A percentile compares a stretch with the other conserved stretches of the same genome.
phyloP scores from a whole-genome alignment of 2,797 vertebrate genomes.

The Chelidonichthys spinosus region DNA sequence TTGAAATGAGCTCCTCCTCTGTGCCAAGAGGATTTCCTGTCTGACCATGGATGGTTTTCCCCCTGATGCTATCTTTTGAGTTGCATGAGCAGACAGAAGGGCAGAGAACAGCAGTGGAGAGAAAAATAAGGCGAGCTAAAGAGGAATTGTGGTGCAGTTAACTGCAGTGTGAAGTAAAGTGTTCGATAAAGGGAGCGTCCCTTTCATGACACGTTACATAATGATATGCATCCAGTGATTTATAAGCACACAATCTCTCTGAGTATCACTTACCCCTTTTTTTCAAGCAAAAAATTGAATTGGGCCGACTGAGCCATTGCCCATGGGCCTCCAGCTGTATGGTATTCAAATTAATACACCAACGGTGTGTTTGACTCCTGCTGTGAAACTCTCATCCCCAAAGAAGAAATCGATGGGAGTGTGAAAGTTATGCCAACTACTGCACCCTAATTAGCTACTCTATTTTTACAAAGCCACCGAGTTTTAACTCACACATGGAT shows the following conservation, averaged over 20 bases:
- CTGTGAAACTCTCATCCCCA: constrained; percentile 42
- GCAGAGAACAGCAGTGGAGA: constrained; percentile 8
- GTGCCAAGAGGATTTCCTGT: constrained; percentile 41
- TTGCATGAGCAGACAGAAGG: neutral
- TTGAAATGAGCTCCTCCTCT: constrained; percentile 37
- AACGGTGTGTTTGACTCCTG: constrained; percentile 37
- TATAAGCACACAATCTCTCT: constrained; percentile 49
- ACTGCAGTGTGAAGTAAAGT: constrained; percentile 40
- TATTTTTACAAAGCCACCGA: constrained; percentile 57
- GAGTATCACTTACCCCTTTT: constrained; percentile 55
- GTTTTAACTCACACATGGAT: neutral
- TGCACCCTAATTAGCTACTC: constrained; percentile 65
- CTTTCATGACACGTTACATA: constrained; percentile 47
- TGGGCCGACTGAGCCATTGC: constrained; percentile 16
- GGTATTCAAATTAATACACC: constrained; percentile 61
- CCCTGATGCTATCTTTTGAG: constrained; percentile 3
- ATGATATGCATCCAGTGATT: constrained; percentile 67
- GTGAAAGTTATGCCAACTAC: constrained; percentile 43
- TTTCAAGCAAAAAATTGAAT: constrained; percentile 66
- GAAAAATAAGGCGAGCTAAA: constrained; percentile 15
- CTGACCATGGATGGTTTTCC: constrained; percentile 33
- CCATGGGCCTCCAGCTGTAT: constrained; percentile 45
- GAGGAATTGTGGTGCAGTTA: constrained; percentile 35
- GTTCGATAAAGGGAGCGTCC: constrained; percentile 46
- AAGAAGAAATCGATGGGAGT: constrained; percentile 56